These are phyloP conservation scores for Conus ventricosus DNA, from an alignment of 1,140 invertebrate genomes.

Conservation along the genomic window DNA sequence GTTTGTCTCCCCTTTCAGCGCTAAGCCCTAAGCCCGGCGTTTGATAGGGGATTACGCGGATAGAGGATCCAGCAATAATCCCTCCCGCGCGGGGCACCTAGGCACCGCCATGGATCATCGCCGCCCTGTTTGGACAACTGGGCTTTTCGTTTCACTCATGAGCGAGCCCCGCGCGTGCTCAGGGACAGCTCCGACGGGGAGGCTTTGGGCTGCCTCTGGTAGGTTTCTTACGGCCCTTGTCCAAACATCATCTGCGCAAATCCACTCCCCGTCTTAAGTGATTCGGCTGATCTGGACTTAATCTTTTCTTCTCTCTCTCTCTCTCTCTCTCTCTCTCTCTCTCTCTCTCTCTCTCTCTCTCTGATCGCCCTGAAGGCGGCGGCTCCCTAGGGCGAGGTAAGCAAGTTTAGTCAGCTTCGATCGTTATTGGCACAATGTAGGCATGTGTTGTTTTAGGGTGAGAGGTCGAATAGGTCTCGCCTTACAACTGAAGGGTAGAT, in stretches of 20 bases:
- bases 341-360: not conserved
- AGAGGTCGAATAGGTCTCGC: not conserved
- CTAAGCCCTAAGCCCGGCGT: slow-evolving; percentile 1
- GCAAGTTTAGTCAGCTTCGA: not conserved
- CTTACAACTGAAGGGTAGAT: not conserved
- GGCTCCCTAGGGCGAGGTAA: slow-evolving; percentile 7
- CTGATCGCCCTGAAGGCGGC: not conserved
- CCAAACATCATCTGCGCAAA: slow-evolving; percentile 19
- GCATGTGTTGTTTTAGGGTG: not conserved
- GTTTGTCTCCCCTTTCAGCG: not conserved
- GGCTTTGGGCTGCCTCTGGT: not conserved
- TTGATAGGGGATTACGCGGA: slow-evolving; percentile 21
- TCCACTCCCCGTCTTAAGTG: slow-evolving; percentile 19
- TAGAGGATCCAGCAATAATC: not conserved
- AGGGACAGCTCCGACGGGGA: no score
- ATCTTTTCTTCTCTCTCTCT: slow-evolving; percentile 9
- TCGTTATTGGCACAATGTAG: not conserved
- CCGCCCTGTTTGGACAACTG: slow-evolving; percentile 20
- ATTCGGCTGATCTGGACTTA: slow-evolving; percentile 16
- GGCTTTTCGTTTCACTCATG: slow-evolving; percentile 1
- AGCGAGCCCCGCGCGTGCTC: not conserved
- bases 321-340: slow-evolving; percentile 12
- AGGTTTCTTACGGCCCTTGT: slow-evolving; percentile 1
- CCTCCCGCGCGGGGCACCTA: not conserved
- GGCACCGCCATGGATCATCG: not conserved